Conservation (phyloP, 2,797 vertebrate species). For the Mergus octosetaceus region DNA sequence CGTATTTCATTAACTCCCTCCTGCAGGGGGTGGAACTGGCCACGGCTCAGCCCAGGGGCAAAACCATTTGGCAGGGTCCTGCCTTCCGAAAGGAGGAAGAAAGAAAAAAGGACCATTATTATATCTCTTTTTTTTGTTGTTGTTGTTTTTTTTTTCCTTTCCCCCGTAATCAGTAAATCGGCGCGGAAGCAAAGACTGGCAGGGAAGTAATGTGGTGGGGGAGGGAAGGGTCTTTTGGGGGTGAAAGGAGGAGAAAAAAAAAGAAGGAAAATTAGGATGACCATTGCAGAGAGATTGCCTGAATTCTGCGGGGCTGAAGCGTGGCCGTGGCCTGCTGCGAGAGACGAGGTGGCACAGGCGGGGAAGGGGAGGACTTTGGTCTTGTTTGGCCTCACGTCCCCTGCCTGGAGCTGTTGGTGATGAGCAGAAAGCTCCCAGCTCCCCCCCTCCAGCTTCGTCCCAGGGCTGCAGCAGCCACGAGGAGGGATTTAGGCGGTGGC, state of each 20-base stretch:
- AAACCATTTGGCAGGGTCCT: conserved; percentile 49
- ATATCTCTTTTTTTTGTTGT: neutral
- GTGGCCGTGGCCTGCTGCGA: neutral
- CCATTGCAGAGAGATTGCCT: neutral
- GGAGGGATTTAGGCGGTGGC: neutral
- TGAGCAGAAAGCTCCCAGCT: neutral
- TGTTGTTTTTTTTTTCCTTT: too few relatives aligned
- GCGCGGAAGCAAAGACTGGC: neutral
- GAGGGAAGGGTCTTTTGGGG: neutral
- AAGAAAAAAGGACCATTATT: conserved; percentile 25
- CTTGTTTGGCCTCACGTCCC: neutral
- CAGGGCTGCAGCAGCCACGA: neutral
- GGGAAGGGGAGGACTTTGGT: neutral
- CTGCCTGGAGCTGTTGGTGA: neutral
- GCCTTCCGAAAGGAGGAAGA: neutral
- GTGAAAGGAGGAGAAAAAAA: neutral
- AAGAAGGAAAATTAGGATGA: neutral
- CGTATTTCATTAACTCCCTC: conserved; percentile 57
- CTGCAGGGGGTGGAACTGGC: conserved; percentile 47
- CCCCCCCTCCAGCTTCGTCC: neutral
- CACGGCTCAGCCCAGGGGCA: conserved; percentile 45
- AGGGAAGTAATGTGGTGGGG: neutral
- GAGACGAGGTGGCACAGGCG: neutral
- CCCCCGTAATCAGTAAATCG: neutral
- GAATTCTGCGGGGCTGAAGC: neutral